Percentiles rank a stretch among this genome's conserved stretches.
These are phyloP conservation scores for Zaprionus vittiger DNA, from an alignment of 1,140 invertebrate species.

Conservation along the genomic window DNA sequence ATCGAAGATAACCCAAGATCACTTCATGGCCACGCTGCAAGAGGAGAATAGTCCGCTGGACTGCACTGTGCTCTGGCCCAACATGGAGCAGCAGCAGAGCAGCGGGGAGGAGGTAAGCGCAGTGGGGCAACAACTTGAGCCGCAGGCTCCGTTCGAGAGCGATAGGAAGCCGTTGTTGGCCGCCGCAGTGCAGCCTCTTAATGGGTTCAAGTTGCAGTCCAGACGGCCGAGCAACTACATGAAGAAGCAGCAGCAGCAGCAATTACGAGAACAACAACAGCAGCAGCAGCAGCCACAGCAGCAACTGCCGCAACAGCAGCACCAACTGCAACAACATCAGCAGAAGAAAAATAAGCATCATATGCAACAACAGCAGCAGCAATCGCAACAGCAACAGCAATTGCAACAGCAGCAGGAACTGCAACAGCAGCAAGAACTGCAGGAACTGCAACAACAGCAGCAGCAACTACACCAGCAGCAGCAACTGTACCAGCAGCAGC, in stretches of 20 bases:
- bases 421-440: neutral
- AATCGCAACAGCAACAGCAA: neutral
- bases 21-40: slow-evolving; percentile 45
- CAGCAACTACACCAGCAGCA: neutral
- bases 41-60: slow-evolving; percentile 33
- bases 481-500: neutral
- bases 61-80: slow-evolving; percentile 40
- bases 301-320: neutral
- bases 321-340: neutral
- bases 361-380: neutral
- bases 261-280: neutral
- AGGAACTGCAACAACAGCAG: neutral
- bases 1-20: slow-evolving; percentile 16
- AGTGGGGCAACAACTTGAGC: neutral
- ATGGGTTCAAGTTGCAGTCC: neutral
- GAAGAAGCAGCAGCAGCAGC: neutral
- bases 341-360: neutral
- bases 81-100: neutral
- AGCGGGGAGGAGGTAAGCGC: neutral
- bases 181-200: neutral
- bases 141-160: neutral
- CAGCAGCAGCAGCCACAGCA: neutral
- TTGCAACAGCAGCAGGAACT: neutral
- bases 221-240: neutral
- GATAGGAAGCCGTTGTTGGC: neutral